These are phyloP conservation scores for Apantesis nais DNA, from an alignment of 2,888 invertebrate species.

Conservation along the genomic window DNA sequence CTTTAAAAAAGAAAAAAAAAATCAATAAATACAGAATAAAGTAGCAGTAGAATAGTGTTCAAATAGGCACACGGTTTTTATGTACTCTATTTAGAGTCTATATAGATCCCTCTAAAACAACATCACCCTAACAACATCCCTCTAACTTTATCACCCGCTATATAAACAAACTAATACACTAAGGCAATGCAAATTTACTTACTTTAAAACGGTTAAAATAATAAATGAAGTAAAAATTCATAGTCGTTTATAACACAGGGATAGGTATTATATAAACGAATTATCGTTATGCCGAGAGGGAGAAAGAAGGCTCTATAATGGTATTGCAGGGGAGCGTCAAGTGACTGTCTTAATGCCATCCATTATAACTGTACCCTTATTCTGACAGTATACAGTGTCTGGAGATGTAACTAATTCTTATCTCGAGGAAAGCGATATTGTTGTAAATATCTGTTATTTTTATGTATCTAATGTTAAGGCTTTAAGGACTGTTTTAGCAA, in stretches of 20 bases:
- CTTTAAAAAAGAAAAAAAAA: background rate
- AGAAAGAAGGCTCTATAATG: conserved; percentile 71
- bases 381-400: conserved; percentile 46
- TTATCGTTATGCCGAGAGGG: conserved; percentile 58
- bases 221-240: conserved; percentile 49
- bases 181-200: conserved; percentile 41
- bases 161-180: conserved; percentile 30
- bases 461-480: background rate
- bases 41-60: background rate
- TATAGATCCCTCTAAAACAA: conserved; percentile 13
- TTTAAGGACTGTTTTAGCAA: background rate
- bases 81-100: background rate
- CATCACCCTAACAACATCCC: conserved; percentile 6
- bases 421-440: background rate
- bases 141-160: conserved; percentile 18
- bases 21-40: background rate
- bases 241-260: conserved; percentile 52
- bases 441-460: background rate
- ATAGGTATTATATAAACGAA: conserved; percentile 58
- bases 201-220: conserved; percentile 37
- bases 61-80: background rate
- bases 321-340: conserved; percentile 83
- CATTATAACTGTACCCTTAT: conserved; percentile 73
- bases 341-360: conserved; percentile 75
- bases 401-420: conserved; percentile 5